phyloP scores from a whole-genome alignment of 2,113 vertebrate species.

The Oreocharis arfaki region DNA sequence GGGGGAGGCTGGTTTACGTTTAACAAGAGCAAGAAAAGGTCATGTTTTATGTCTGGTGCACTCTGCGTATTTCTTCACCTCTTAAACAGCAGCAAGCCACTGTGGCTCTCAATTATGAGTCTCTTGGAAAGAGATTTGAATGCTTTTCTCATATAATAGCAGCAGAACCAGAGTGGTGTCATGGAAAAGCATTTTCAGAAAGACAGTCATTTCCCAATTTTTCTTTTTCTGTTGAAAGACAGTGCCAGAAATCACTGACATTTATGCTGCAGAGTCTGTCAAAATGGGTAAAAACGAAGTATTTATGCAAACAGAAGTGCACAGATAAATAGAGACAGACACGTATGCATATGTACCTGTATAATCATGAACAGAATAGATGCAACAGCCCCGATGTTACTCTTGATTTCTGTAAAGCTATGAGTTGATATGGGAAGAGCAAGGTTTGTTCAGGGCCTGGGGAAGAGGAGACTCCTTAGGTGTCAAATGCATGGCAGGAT shows the following conservation, averaged over 20 bases:
- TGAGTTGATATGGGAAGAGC: not conserved
- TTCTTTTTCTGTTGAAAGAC: not conserved
- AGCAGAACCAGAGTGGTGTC: not conserved
- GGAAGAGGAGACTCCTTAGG: not conserved
- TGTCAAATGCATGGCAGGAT: not conserved
- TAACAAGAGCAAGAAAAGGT: not conserved
- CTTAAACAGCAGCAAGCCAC: not conserved
- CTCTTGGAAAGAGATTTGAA: not conserved
- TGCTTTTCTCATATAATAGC: not conserved
- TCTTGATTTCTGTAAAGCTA: not conserved
- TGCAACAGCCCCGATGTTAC: not conserved
- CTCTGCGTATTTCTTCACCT: not conserved
- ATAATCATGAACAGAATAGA: not conserved
- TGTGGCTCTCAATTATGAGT: not conserved
- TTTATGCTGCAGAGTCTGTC: not conserved
- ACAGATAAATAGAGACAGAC: not conserved
- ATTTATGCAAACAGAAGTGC: not conserved
- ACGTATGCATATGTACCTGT: not conserved
- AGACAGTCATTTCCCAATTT: not conserved
- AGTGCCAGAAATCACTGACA: not conserved
- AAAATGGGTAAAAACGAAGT: not conserved
- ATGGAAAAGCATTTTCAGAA: not conserved
- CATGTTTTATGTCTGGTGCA: not conserved
- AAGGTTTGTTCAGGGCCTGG: rapidly evolving
- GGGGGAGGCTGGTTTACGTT: not conserved